A percentile compares a stretch with the other conserved stretches of the same genome.
Conservation (phyloP, 1,140 invertebrate genomes). For the Camponotus vicinus region DNA sequence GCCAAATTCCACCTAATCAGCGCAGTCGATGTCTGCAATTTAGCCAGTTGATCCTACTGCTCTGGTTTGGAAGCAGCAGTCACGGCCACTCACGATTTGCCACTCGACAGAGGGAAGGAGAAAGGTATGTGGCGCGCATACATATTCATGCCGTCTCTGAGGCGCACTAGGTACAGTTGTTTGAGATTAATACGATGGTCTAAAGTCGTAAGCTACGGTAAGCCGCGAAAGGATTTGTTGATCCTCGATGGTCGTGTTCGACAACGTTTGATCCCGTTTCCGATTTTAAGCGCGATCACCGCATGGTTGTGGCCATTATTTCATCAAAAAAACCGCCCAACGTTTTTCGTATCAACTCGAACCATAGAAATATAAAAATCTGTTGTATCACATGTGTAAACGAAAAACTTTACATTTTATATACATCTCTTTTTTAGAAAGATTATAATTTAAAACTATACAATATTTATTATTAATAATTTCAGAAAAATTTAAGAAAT, state of each 20-base stretch:
- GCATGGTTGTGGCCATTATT: neutral
- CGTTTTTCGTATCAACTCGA: neutral
- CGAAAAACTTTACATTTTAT: neutral
- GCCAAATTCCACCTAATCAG: slow-evolving; percentile 67
- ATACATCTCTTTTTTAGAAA: neutral
- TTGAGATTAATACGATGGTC: slow-evolving; percentile 74
- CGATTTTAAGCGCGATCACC: slow-evolving; percentile 6
- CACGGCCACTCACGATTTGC: slow-evolving; percentile 65
- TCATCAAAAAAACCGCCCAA: no score
- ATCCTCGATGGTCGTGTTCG: slow-evolving; percentile 54
- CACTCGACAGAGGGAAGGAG: slow-evolving; percentile 46
- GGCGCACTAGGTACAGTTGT: slow-evolving; percentile 67
- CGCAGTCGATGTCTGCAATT: slow-evolving; percentile 69
- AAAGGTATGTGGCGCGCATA: slow-evolving; percentile 67
- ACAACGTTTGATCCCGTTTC: slow-evolving; percentile 47
- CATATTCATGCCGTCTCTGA: slow-evolving; percentile 73
- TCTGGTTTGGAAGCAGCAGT: slow-evolving; percentile 64
- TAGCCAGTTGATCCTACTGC: slow-evolving; percentile 69
- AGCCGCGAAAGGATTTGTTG: slow-evolving; percentile 60
- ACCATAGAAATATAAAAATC: no score
- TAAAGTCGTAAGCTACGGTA: slow-evolving; percentile 72
- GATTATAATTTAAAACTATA: neutral
- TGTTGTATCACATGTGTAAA: neutral
- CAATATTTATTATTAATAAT: neutral
- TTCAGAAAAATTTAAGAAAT: neutral